Conservation (phyloP, 2,113 vertebrate genomes). For the Syngnathus floridae region DNA sequence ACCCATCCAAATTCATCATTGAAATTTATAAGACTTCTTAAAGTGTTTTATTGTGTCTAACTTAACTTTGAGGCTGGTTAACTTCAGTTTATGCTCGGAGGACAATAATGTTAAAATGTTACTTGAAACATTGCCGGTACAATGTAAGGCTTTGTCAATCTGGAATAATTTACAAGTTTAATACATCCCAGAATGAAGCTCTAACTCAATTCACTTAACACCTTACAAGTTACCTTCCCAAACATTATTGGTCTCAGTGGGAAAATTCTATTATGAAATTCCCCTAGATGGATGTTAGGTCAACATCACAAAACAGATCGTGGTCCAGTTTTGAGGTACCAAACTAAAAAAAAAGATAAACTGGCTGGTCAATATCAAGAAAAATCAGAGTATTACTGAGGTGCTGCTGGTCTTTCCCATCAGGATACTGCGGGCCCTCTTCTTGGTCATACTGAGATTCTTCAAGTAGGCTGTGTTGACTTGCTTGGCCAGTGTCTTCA, state of each 20-base stretch:
- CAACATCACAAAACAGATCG: background rate
- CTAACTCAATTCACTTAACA: too few relatives aligned
- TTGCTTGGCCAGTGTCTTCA: conserved; percentile 89
- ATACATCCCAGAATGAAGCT: too few relatives aligned
- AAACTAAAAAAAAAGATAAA: background rate
- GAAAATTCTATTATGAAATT: background rate
- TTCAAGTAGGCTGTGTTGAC: conserved; percentile 93
- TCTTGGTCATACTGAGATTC: conserved; percentile 98
- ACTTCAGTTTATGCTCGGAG: too few relatives aligned
- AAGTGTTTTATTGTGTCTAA: too few relatives aligned
- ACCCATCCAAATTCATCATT: too few relatives aligned
- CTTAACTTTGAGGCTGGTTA: too few relatives aligned
- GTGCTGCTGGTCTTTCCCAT: conserved; percentile 88
- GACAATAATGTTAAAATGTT: too few relatives aligned
- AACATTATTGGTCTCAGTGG: background rate
- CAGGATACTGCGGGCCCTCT: conserved; percentile 91
- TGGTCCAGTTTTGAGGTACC: background rate
- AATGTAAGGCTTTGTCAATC: too few relatives aligned
- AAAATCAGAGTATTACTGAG: conserved; percentile 65
- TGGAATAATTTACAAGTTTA: too few relatives aligned
- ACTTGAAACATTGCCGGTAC: too few relatives aligned
- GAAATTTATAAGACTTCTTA: too few relatives aligned
- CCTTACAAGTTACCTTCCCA: background rate
- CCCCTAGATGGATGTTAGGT: background rate
- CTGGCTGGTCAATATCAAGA: background rate